These are phyloP conservation scores for Ctenomys sociabilis DNA, from an alignment of 2,113 vertebrate genomes.

Conservation along the genomic window DNA sequence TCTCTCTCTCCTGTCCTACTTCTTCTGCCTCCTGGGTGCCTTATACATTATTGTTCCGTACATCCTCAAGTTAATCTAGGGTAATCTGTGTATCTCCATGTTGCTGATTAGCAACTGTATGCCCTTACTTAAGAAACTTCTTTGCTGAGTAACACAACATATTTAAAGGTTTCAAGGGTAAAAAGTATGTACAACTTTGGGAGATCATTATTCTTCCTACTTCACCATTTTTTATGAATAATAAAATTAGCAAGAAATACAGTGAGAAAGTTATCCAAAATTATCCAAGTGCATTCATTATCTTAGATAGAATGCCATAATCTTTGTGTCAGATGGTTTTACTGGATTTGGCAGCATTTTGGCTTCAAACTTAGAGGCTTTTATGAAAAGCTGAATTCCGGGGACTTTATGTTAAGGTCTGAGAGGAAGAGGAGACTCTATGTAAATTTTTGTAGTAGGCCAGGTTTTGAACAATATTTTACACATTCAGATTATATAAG, in stretches of 20 bases:
- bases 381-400: background rate
- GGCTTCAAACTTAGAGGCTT: background rate
- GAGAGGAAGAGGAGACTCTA: background rate
- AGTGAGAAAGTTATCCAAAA: background rate
- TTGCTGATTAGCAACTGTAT: background rate
- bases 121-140: background rate
- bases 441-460: background rate
- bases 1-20: background rate
- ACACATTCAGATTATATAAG: background rate
- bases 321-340: slow-evolving; percentile 1
- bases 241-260: background rate
- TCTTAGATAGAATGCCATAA: slow-evolving; percentile 16
- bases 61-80: background rate
- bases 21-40: background rate
- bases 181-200: background rate
- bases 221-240: background rate
- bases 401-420: background rate
- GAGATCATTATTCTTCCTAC: background rate
- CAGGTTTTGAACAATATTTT: slow-evolving; percentile 14
- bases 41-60: background rate
- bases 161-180: background rate
- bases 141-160: background rate
- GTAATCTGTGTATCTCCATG: background rate
- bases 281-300: background rate
- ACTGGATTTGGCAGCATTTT: background rate